Base-by-base conservation (phyloP, 2,888 invertebrate species). In the Chymomyza fuscimana region DNA sequence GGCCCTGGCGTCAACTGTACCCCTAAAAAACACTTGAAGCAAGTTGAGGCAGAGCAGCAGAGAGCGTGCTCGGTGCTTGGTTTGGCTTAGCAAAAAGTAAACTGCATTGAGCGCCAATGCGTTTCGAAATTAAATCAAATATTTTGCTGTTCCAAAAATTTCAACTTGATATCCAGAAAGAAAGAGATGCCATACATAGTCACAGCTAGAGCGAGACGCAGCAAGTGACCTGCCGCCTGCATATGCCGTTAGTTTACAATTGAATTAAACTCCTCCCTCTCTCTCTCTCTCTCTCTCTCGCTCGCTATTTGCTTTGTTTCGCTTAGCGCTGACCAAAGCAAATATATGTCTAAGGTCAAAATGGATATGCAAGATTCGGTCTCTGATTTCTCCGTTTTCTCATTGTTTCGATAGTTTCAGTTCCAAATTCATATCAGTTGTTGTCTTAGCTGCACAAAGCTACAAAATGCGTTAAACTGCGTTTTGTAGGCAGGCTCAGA, bases 81-180 rank as follows among this genome's bases (percentile, higher is more conserved):
- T 52, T 46, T 22, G 40, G 40, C 12, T 46, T 15, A 67, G 68
- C 63, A 69, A 74, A 69, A 69, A 61, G 71, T 70, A 67, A 77
- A 77, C 66, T 58, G 59, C 62, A 78, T 76, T 70, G 72, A 62
- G 69, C 63, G 61, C 56, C 64, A 65, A 52, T 73, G 73, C 81
- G 65, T 77, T 46, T 82, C 72, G 81, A 77, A 87, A 77, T 86
- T 74, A 81, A 83, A 81, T 87, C 86, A 83, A 83, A 86, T 83
- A 87, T 83, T 83, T 87, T 79, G 75, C 69, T 63, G 82, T 19
- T 10, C 54, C 19, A 16, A 15, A 54, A 54, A 19, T 25, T 54
- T 9, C 52, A 52, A 52, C 52, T n/a, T 52, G 52, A 52, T 16
- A 52, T 40, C 9, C 6, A 7, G 40, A 5, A 40, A 40, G 40